phyloP scores from a whole-genome alignment of 2,888 invertebrate species.

The Heliothis peltigera region DNA sequence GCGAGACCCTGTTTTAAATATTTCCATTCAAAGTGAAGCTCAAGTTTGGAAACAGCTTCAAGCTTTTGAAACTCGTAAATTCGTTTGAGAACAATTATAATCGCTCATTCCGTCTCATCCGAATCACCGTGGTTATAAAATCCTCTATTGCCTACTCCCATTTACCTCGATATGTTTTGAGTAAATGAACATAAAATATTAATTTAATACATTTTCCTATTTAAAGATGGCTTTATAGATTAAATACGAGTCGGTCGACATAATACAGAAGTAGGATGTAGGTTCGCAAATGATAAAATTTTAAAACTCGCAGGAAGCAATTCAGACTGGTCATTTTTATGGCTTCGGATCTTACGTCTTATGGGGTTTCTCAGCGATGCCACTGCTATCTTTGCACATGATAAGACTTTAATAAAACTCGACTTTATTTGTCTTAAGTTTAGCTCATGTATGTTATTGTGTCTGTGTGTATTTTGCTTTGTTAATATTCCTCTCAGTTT shows the following conservation, averaged over 20 bases:
- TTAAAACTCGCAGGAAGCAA: slow-evolving; percentile 9
- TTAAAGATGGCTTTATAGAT: no score
- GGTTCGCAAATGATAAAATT: slow-evolving; percentile 6
- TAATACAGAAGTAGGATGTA: neutral
- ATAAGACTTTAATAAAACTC: neutral
- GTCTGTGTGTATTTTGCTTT: no score
- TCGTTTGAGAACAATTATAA: slow-evolving; percentile 35
- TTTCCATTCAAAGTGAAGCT: slow-evolving; percentile 34
- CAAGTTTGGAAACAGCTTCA: slow-evolving; percentile 39
- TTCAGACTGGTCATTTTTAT: slow-evolving; percentile 7
- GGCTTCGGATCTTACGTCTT: slow-evolving; percentile 28
- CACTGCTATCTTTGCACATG: neutral
- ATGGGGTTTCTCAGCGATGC: slow-evolving; percentile 21
- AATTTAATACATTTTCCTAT: no score
- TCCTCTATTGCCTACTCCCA: no score
- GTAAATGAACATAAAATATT: no score
- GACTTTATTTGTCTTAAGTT: no score
- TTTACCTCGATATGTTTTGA: no score
- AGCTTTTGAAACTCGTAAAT: slow-evolving; percentile 44
- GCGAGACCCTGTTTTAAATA: slow-evolving; percentile 42
- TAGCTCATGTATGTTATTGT: no score
- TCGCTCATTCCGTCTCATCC: slow-evolving; percentile 1
- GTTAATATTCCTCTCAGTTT: no score
- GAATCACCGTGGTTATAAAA: neutral
- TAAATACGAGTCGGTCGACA: neutral